Conservation (phyloP, 2,113 vertebrate genomes). For the Channa argus region DNA sequence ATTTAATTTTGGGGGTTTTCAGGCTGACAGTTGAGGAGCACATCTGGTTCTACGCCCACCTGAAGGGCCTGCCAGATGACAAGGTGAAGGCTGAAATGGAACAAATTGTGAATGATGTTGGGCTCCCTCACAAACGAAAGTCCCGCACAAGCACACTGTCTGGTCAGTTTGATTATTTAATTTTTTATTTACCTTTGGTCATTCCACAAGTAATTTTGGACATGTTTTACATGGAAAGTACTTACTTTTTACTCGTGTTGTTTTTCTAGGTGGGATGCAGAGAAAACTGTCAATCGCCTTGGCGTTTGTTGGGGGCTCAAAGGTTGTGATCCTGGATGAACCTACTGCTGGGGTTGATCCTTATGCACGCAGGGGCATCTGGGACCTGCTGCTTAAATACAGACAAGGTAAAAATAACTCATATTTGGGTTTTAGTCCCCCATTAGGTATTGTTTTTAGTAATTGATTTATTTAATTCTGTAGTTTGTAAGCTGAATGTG, state of each 20-base stretch:
- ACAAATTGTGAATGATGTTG: slow-evolving; percentile 93
- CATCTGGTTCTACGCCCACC: slow-evolving; percentile 97
- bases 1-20: slow-evolving; percentile 8
- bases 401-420: slow-evolving; percentile 86
- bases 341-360: slow-evolving; percentile 98
- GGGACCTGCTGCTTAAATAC: slow-evolving; percentile 97
- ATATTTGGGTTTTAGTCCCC: too few relatives aligned
- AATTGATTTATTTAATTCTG: background rate
- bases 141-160: slow-evolving; percentile 92
- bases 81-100: slow-evolving; percentile 94
- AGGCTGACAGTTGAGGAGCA: slow-evolving; percentile 99
- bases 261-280: slow-evolving; percentile 93
- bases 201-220: background rate
- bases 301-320: slow-evolving; percentile 97
- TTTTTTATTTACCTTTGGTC: too few relatives aligned
- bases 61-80: slow-evolving; percentile 93
- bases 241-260: slow-evolving; percentile 1
- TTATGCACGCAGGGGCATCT: slow-evolving; percentile 96
- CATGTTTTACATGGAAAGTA: background rate
- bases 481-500: background rate
- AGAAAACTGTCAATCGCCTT: slow-evolving; percentile 96
- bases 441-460: background rate
- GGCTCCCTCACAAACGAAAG: slow-evolving; percentile 92
- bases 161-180: slow-evolving; percentile 79
- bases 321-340: slow-evolving; percentile 97